Evolutionary conservation across 2,797 vertebrate species (phyloP), one percentile per base, ranked within the genome.

Genomic region (Euthynnus affinis): DNA sequence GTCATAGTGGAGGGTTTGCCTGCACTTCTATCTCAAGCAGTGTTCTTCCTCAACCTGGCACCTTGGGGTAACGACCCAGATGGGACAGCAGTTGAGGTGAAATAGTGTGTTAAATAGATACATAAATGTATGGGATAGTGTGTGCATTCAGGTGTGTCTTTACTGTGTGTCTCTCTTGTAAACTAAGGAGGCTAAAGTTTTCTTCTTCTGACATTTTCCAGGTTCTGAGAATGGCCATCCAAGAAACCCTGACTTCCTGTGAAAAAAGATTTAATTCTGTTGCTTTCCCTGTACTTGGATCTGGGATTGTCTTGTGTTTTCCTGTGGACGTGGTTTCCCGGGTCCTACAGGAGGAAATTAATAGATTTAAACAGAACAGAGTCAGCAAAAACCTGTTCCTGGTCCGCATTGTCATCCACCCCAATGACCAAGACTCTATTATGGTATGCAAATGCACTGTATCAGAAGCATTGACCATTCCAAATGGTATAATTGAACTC

Each of bases 261-360:
- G 88, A 88, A 5, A 29, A 44, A 60, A 82, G 80, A 2, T 86
- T 91, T 23, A 5, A n/a, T 27, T 93, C 90, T 2, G 66, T 94
- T 0, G 87, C 93, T 20, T n/a, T 94, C 25, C 92, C 93, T 13
- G 61, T 83, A 8, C 76, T 94, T 0, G 93, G 92, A 2, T 59
- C 86, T 13, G 92, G 92, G 3, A 14, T 63, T 0, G 77, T 52
- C 8, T 71, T 93, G 3, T 3, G 46, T 9, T 92, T 91, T 60
- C 92, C 92, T 7, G 27, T 12, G 22, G 37, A 13, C 0, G 6
- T 83, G 59, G 85, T 82, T 0, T 78, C 78, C 7, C 76, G 3
- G 23, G 78, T 87, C 34, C 59, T 94, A 25, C 66, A 66, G 37
- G 86, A 91, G 70, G 71, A 87, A 60, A 40, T 93, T 42, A 29